These are phyloP conservation scores for Rhinolophus ferrumequinum DNA, from an alignment of 2,113 vertebrate genomes.

Conservation along the genomic window DNA sequence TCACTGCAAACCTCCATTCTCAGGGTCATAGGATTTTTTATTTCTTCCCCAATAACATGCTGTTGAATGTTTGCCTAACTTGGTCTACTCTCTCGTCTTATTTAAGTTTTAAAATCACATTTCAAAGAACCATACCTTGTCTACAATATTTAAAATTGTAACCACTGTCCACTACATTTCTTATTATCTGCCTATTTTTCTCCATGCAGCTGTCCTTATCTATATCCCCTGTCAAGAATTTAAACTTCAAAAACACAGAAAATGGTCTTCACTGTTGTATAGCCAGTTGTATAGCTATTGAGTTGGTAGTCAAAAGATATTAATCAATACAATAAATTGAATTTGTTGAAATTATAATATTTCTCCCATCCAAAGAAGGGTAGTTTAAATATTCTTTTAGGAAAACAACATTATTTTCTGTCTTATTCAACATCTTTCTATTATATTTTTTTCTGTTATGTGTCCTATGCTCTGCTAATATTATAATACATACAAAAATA, in stretches of 20 bases:
- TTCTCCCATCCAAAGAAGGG: not conserved
- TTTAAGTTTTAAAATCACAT: not conserved
- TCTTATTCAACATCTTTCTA: not conserved
- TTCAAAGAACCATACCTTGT: not conserved
- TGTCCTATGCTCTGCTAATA: not conserved
- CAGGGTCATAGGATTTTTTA: not conserved
- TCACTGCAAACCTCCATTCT: not conserved
- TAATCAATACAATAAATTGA: not conserved
- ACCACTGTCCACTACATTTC: not conserved
- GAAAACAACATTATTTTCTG: not conserved
- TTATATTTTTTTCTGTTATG: not conserved
- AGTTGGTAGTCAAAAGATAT: not conserved
- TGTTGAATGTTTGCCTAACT: not conserved
- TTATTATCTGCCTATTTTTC: not conserved
- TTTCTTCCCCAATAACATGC: not conserved
- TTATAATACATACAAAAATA: not conserved
- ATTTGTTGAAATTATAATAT: not conserved
- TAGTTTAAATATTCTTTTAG: slow-evolving; percentile 1
- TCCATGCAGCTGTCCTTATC: not conserved
- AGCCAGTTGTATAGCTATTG: not conserved
- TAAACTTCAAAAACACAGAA: not conserved
- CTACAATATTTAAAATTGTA: not conserved
- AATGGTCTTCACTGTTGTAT: not conserved
- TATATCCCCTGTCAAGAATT: not conserved
- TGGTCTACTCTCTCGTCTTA: not conserved